phyloP scores from a whole-genome alignment of 2,113 vertebrate species.

The Cercopithecus mona region DNA sequence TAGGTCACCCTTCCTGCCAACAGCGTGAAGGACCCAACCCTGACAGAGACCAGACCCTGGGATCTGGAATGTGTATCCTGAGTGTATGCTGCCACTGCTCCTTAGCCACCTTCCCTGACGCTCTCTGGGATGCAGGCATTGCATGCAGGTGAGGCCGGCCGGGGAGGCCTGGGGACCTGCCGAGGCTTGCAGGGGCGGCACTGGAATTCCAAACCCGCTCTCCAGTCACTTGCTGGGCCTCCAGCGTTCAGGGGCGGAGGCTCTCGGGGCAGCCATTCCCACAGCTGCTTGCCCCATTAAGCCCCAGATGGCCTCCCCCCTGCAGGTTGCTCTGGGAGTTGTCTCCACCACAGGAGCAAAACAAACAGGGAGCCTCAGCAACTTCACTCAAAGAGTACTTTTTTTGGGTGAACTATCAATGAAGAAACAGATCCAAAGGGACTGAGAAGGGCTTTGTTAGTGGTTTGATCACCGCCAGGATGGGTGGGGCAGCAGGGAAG shows the following conservation, averaged over 20 bases:
- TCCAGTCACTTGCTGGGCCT: fast-evolving
- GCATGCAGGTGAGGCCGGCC: not conserved
- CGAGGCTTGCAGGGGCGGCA: too few species aligned
- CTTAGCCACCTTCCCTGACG: too few species aligned
- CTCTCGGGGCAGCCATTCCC: not conserved
- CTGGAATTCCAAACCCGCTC: fast-evolving
- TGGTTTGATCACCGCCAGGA: not conserved
- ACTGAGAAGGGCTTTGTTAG: not conserved
- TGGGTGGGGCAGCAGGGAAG: not conserved
- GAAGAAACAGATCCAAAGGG: not conserved
- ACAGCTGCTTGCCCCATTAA: not conserved
- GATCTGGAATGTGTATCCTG: fast-evolving
- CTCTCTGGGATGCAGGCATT: not conserved
- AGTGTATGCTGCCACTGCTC: fast-evolving
- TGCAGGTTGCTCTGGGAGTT: too few species aligned
- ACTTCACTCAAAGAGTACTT: slow-evolving; percentile 50
- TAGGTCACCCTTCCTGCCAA: not conserved
- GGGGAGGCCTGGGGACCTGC: not conserved
- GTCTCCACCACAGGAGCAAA: not conserved
- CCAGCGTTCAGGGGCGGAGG: not conserved
- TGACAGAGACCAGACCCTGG: not conserved
- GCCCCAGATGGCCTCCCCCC: fast-evolving
- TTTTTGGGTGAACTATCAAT: not conserved
- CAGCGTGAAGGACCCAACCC: not conserved
- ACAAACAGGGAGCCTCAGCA: not conserved